Conservation (phyloP, 1,140 invertebrate species). For the Caenorhabditis tropicalis region DNA sequence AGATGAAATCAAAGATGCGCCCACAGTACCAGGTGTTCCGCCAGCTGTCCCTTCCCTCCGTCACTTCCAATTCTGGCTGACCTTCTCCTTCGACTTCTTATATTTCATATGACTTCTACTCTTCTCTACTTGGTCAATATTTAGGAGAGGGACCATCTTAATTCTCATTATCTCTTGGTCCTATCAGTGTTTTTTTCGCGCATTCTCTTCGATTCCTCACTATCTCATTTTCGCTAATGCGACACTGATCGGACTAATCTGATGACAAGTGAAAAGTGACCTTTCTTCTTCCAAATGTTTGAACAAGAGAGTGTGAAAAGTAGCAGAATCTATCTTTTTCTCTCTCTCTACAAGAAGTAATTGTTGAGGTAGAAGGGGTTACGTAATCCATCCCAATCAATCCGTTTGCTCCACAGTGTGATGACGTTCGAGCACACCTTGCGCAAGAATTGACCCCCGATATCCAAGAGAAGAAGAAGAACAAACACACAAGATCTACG, state of each 20-base stretch:
- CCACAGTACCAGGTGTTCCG: conserved; percentile 21
- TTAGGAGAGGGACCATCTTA: neutral
- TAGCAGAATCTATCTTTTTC: neutral
- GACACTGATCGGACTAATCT: conserved; percentile 22
- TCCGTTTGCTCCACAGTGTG: neutral
- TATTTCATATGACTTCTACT: neutral
- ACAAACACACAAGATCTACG: neutral
- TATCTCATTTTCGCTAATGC: neutral
- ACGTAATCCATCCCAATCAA: neutral
- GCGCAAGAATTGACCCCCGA: conserved; percentile 18
- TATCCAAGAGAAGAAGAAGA: too few species aligned
- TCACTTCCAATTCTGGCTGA: conserved; percentile 11
- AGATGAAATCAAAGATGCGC: conserved; percentile 7
- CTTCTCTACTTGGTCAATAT: neutral
- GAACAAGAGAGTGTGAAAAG: conserved; percentile 19
- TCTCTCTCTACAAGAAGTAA: neutral
- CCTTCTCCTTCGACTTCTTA: neutral
- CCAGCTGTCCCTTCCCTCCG: conserved; percentile 9
- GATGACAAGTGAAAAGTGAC: neutral
- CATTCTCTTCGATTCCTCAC: neutral
- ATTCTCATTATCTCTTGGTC: neutral
- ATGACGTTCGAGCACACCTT: neutral
- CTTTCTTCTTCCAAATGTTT: neutral
- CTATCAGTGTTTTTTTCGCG: conserved; percentile 38
- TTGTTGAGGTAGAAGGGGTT: neutral